Conservation (phyloP, 2,888 invertebrate genomes). For the Acrobasis repandana region DNA sequence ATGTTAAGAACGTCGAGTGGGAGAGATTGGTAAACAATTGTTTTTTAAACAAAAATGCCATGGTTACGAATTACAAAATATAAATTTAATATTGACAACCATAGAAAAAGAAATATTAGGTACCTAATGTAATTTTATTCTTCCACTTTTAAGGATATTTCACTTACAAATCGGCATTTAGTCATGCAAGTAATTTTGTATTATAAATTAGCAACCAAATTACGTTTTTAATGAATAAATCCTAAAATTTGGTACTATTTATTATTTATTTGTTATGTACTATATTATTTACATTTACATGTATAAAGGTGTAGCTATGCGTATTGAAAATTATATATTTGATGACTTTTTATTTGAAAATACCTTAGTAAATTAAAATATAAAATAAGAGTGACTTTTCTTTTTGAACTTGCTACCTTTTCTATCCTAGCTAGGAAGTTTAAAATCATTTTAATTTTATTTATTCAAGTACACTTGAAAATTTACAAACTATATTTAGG, state of each 20-base stretch:
- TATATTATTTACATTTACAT: constrained; percentile 82
- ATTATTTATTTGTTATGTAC: constrained; percentile 83
- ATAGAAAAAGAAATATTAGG: constrained; percentile 56
- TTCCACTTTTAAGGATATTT: constrained; percentile 53
- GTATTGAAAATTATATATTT: constrained; percentile 81
- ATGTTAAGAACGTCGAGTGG: constrained; percentile 76
- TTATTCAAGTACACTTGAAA: no score
- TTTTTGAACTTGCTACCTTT: background rate
- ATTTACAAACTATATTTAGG: no score
- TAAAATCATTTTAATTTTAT: no score
- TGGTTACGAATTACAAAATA: constrained; percentile 51
- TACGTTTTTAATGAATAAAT: constrained; percentile 75
- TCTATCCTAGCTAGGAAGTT: no score
- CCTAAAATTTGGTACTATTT: constrained; percentile 79
- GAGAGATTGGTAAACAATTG: constrained; percentile 62
- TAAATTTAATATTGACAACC: constrained; percentile 47
- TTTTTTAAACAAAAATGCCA: constrained; percentile 61
- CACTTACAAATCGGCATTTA: constrained; percentile 70
- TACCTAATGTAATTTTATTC: constrained; percentile 63
- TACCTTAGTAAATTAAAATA: constrained; percentile 77
- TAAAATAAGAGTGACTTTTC: constrained; percentile 43
- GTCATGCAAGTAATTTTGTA: constrained; percentile 75
- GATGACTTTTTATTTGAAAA: constrained; percentile 78
- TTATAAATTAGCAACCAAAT: constrained; percentile 74
- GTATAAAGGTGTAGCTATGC: constrained; percentile 82